These are phyloP conservation scores for Typhlichthys eigenmanni DNA, from an alignment of 2,797 vertebrate genomes.

Conservation along the genomic window DNA sequence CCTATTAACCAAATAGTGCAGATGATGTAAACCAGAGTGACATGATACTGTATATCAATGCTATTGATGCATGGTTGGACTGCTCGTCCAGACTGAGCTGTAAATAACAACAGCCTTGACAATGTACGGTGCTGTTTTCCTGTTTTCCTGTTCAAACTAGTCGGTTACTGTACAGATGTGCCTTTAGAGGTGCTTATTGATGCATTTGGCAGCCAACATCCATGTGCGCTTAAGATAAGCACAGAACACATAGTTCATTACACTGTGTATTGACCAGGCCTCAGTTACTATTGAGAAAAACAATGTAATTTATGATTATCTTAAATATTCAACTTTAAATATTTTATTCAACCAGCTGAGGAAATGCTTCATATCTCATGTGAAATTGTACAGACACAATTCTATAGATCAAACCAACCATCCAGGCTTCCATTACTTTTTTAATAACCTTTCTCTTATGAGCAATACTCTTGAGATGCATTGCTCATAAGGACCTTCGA, in stretches of 20 bases:
- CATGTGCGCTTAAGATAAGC: no score
- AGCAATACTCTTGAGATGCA: slow-evolving; percentile 23
- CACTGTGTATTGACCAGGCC: no score
- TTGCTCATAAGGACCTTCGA: slow-evolving; percentile 17
- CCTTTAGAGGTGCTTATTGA: neutral
- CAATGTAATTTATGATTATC: no score
- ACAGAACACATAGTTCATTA: no score
- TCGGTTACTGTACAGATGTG: slow-evolving; percentile 20
- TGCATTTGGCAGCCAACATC: no score
- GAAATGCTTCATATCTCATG: no score
- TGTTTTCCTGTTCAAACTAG: slow-evolving; percentile 43
- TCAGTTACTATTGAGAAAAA: no score
- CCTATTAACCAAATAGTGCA: no score
- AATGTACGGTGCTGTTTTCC: slow-evolving; percentile 55
- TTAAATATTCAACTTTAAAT: no score
- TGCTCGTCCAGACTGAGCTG: neutral
- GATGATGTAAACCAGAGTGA: slow-evolving; percentile 1
- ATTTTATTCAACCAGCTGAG: no score
- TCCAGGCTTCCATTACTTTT: slow-evolving; percentile 17
- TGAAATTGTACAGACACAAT: no score
- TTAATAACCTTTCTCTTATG: slow-evolving; percentile 25
- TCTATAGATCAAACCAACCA: neutral
- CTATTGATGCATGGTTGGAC: slow-evolving; percentile 30
- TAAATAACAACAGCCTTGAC: slow-evolving; percentile 44
- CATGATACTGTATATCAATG: slow-evolving; percentile 19